These are phyloP conservation scores for Antitype chi DNA, from an alignment of 2,888 invertebrate species.

Conservation along the genomic window DNA sequence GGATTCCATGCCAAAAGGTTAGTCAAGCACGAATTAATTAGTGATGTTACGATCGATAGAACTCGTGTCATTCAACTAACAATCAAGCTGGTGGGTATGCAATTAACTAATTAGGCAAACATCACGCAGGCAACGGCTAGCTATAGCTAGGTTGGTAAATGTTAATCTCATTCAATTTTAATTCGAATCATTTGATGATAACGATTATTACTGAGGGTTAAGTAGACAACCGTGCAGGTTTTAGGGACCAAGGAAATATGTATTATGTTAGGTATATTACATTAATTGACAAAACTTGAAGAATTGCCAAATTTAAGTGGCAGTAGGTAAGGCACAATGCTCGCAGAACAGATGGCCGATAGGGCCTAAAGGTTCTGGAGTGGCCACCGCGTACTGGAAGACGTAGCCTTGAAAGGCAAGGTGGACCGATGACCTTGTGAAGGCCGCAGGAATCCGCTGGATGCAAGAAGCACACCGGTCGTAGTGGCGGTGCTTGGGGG, in stretches of 20 bases:
- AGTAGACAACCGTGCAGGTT: not conserved
- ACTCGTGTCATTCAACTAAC: constrained; percentile 37
- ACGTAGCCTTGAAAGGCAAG: too few relatives aligned
- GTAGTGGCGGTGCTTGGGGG: too few relatives aligned
- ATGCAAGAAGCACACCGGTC: too few relatives aligned
- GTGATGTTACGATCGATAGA: constrained; percentile 37
- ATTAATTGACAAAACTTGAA: too few relatives aligned
- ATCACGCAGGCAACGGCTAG: not conserved
- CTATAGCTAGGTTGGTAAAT: constrained; percentile 24
- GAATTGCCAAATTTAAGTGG: too few relatives aligned
- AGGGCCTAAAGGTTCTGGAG: too few relatives aligned
- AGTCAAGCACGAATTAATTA: constrained; percentile 53
- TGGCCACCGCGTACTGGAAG: too few relatives aligned
- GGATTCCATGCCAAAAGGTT: constrained; percentile 43
- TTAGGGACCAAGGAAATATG: not conserved
- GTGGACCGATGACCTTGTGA: too few relatives aligned
- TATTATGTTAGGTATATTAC: too few relatives aligned
- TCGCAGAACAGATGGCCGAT: too few relatives aligned
- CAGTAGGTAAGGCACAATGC: too few relatives aligned
- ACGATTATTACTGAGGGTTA: not conserved
- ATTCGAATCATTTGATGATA: not conserved
- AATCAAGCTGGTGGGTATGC: not conserved
- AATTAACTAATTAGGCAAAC: not conserved
- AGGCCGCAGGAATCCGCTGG: too few relatives aligned
- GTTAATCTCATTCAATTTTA: not conserved